Conservation (phyloP, 2,113 vertebrate species). For the Aegotheles bennettii region DNA sequence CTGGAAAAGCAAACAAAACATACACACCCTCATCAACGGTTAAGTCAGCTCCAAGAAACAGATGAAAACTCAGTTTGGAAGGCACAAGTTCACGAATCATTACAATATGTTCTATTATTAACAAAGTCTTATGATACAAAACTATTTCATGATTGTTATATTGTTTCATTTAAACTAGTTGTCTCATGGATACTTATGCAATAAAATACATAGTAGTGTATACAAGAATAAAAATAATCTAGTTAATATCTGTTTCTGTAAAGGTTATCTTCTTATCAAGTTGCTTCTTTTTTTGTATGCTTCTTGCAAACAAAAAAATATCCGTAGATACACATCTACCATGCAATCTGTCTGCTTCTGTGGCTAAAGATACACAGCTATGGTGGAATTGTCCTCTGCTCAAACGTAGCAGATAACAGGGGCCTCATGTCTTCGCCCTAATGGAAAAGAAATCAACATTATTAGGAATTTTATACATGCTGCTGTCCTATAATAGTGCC, state of each 20-base stretch:
- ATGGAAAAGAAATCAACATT: neutral
- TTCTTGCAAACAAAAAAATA: neutral
- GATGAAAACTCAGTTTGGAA: neutral
- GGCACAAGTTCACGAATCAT: neutral
- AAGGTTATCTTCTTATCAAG: neutral
- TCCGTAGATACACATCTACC: neutral
- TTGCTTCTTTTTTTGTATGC: too few species aligned
- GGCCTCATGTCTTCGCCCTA: neutral
- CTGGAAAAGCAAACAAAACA: neutral
- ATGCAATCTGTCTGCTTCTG: neutral
- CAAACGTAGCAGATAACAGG: neutral
- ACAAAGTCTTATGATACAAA: neutral
- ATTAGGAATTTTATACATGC: neutral
- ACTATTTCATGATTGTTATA: neutral
- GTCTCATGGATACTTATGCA: neutral
- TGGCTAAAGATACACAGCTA: neutral
- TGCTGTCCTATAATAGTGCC: neutral
- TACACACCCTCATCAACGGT: neutral
- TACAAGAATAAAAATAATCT: neutral
- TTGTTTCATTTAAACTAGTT: neutral
- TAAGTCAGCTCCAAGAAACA: neutral
- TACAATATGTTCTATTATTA: neutral
- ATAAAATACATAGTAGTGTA: neutral
- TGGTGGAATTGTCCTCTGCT: neutral
- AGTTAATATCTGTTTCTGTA: neutral